Base-by-base conservation (phyloP, 2,888 invertebrate species). In the Dione vanillae region DNA sequence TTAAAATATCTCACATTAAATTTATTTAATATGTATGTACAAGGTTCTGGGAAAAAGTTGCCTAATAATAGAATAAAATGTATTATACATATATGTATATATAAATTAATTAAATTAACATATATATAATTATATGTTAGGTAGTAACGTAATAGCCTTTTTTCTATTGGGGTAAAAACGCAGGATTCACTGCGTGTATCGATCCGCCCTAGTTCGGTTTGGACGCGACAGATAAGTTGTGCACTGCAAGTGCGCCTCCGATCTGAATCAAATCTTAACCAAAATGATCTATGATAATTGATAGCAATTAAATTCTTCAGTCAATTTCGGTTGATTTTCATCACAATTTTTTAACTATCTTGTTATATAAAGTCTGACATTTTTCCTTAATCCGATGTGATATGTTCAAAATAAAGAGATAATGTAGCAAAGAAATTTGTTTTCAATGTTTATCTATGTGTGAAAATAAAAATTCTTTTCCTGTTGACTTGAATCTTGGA, bases 181-280 rank as follows among this genome's bases (percentile, higher is more conserved):
- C 62, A 37, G 62, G 62, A 56, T 65, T 69, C 75, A 65, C 69
- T 70, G 75, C 77, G 75, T 75, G 69, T 76, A 76, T 77, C 71
- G 73, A 74, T 76, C 69, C 71, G 76, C 71, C 77, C 76, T 70
- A 77, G 67, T 77, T 76, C 14, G 49, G 56, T 56, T 64, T 64
- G 62, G 64, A 56, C 27, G 66, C 69, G 58, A 51, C 67, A 70
- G 70, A 72, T 67, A 72, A 70, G 66, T 62, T 47, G 59, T 72
- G 54, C 65, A 52, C 64, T 43, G 52, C 58, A 49, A 49, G 54
- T 52, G 43, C 65, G 11, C 45, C 27, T 66, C 45, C 27, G 5
- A 27, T 3, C 27, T 27, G 27, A 27, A 27, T 27, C 27, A 27
- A 27, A 27, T 27, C 27, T 27, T 27, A 27, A 27, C 27, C 27